Evolutionary conservation across 2,888 invertebrate species (phyloP), one percentile per base, ranked within the genome.

Genomic region (Tiliacea citrago): DNA sequence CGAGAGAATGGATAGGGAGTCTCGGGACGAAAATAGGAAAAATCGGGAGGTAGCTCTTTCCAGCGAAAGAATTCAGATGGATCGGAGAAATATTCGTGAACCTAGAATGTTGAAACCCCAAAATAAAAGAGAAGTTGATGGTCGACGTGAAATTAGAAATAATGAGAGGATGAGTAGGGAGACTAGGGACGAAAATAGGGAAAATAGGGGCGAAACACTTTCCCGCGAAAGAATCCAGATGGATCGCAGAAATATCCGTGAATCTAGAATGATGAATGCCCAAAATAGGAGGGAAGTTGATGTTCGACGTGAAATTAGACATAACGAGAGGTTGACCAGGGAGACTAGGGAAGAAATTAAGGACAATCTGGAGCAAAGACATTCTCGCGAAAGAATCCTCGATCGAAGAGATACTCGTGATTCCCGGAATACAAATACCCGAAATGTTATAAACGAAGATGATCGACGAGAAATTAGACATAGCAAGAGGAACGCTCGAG

Each of bases 71-170:
- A 69, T 60, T 10, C 76, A 47, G 39, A 21, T 69, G 39, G 63
- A 77, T n/a, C 77, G 51, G 0, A 76, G 45, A 53, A 73, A 77
- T 35, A 62, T 45, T 3, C 81, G 73, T 42, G 82, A 77, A 35
- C 49, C 68, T 35, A 70, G 68, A 73, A 58, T n/a, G n/a, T 8
- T 29, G 2, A 61, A 60, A 13, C 9, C 8, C 35, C 60, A 10
- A 57, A 72, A 24, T 13, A 60, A 13, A 9, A 68, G 58, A n/a
- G 49, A 61, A 1, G 8, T 45, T 51, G 62, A 47, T n/a, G 58
- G 13, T 13, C 69, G 53, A 67, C 58, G 29, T 13, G 70, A 66
- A 35, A 49, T 29, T 1, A 53, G 58, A 21, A 4, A 51, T 16
- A 49, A 13, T 7, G 82, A 67, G 2, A 78, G 55, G 61, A 4